Percentiles rank a stretch among this genome's conserved stretches.
Conservation (phyloP, 2,888 invertebrate species). For the Altica lythri region DNA sequence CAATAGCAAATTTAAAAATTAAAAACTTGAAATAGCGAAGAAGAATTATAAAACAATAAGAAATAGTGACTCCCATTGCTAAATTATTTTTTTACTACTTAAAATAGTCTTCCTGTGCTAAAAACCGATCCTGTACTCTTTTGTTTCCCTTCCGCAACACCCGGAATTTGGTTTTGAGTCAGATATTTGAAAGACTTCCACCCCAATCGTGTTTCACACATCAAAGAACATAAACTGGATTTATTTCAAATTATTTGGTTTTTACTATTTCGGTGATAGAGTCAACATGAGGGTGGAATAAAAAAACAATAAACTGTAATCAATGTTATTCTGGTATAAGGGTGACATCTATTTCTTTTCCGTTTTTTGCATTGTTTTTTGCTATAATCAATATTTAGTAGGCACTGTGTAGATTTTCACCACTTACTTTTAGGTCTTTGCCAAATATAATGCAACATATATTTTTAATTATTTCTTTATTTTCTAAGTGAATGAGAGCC, state of each 20-base stretch:
- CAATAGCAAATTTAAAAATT: too few species aligned
- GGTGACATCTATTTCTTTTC: conserved; percentile 24
- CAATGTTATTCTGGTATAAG: conserved; percentile 17
- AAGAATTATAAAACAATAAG: too few species aligned
- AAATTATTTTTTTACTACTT: too few species aligned
- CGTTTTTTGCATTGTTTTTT: conserved; percentile 21
- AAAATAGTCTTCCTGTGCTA: too few species aligned
- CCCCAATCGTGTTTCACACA: conserved; percentile 41
- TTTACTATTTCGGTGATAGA: conserved; percentile 35
- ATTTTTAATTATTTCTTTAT: too few species aligned
- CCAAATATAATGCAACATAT: too few species aligned
- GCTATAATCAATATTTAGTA: conserved; percentile 23
- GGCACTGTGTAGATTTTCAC: too few species aligned
- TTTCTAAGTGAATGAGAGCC: too few species aligned
- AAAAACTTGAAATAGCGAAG: too few species aligned
- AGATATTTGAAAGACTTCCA: conserved; percentile 25
- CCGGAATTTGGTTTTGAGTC: too few species aligned
- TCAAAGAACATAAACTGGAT: conserved; percentile 42
- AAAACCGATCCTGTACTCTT: background rate
- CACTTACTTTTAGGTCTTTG: too few species aligned
- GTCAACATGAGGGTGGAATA: conserved; percentile 20
- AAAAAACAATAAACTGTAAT: conserved; percentile 24
- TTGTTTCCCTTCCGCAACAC: background rate
- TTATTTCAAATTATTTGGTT: conserved; percentile 46
- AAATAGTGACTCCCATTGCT: too few species aligned